Conservation (phyloP, 2,888 invertebrate species). For the Rhagonycha lutea region DNA sequence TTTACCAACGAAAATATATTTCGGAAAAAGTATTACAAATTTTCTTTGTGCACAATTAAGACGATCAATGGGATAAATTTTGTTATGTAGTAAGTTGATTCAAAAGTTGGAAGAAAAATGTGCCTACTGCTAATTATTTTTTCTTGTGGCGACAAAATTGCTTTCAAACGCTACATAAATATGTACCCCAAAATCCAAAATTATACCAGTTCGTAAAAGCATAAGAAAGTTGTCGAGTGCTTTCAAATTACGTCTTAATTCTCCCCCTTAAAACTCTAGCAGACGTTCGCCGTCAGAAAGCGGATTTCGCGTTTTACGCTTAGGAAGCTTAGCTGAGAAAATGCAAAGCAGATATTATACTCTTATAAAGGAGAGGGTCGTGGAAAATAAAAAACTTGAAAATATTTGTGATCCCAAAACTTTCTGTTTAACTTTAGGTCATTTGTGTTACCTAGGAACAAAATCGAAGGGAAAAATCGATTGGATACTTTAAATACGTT, state of each 20-base stretch:
- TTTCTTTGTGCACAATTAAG: background rate
- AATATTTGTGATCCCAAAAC: background rate
- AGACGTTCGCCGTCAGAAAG: conserved; percentile 33
- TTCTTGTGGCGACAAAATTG: conserved; percentile 14
- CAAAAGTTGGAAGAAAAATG: background rate
- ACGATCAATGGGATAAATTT: background rate
- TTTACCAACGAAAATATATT: background rate
- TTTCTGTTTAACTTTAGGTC: background rate
- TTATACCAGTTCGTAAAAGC: background rate
- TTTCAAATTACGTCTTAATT: conserved; percentile 26
- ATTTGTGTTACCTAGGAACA: background rate
- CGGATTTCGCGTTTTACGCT: conserved; percentile 42
- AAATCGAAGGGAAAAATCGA: background rate
- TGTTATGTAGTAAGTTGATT: background rate
- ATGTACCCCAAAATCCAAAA: background rate
- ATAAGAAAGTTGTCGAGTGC: conserved; percentile 7
- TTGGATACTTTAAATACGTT: background rate
- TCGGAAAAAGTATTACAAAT: background rate
- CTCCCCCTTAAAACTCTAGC: conserved; percentile 21
- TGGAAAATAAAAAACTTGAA: conserved; percentile 22
- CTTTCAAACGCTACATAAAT: conserved; percentile 9
- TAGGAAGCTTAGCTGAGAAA: conserved; percentile 37
- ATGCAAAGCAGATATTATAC: conserved; percentile 40
- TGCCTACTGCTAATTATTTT: background rate
- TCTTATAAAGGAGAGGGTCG: conserved; percentile 14